phyloP scores from a whole-genome alignment of 2,797 vertebrate genomes.

The Telmatherina bonti region DNA sequence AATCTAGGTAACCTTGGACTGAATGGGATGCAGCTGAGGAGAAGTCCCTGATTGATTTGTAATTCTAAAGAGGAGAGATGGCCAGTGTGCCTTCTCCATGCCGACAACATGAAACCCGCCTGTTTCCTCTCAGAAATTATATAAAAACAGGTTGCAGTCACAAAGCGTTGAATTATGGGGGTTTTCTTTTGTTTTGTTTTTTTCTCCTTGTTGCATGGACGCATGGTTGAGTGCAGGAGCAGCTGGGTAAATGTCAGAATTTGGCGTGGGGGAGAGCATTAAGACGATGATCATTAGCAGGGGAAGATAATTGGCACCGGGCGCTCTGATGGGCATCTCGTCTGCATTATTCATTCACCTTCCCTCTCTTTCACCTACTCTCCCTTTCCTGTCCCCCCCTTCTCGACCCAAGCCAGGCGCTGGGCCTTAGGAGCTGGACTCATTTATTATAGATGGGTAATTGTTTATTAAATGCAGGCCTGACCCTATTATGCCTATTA shows the following conservation, averaged over 20 bases:
- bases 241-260: constrained; percentile 75
- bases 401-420: constrained; percentile 64
- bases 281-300: constrained; percentile 79
- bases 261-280: constrained; percentile 51
- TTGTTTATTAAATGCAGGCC: constrained; percentile 90
- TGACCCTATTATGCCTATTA: constrained; percentile 88
- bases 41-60: constrained; percentile 93
- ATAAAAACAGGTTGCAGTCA: constrained; percentile 31
- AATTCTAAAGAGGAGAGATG: constrained; percentile 88
- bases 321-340: constrained; percentile 77
- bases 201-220: not conserved
- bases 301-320: constrained; percentile 79
- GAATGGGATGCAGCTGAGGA: constrained; percentile 60
- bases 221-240: constrained; percentile 9
- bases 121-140: not conserved
- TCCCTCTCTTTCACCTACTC: constrained; percentile 36
- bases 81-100: constrained; percentile 59
- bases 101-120: constrained; percentile 1
- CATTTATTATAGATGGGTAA: constrained; percentile 89
- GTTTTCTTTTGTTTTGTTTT: constrained; percentile 2
- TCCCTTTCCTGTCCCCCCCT: constrained; percentile 49
- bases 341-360: constrained; percentile 86
- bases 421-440: constrained; percentile 78
- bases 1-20: constrained; percentile 94
- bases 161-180: not conserved